A percentile compares a stretch with the other conserved stretches of the same genome.
phyloP scores from a whole-genome alignment of 2,888 invertebrate genomes.

The Andrena fulva region DNA sequence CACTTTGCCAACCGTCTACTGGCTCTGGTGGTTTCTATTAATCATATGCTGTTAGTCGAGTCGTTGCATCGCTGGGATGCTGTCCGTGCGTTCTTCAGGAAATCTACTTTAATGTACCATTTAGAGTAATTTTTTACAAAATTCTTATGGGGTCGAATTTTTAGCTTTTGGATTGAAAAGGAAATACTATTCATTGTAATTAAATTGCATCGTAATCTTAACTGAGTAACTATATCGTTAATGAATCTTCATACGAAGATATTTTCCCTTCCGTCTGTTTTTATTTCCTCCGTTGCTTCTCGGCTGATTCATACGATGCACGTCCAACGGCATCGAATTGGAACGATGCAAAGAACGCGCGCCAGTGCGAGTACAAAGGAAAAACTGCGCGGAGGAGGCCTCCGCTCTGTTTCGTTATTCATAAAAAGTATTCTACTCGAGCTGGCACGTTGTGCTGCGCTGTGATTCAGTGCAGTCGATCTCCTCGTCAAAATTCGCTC shows the following conservation, averaged over 20 bases:
- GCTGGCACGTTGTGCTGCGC: conserved; percentile 17
- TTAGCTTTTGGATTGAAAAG: neutral
- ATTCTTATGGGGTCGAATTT: neutral
- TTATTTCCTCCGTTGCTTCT: conserved; percentile 3
- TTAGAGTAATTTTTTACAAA: neutral
- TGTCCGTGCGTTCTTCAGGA: neutral
- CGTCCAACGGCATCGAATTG: conserved; percentile 7
- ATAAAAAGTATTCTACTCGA: conserved; percentile 39
- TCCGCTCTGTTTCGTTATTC: conserved; percentile 27
- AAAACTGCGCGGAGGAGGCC: conserved; percentile 25
- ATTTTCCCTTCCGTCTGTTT: too few relatives aligned
- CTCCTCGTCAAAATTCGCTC: conserved; percentile 35
- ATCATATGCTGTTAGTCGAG: neutral
- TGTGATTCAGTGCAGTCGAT: conserved; percentile 49
- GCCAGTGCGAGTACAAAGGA: conserved; percentile 27
- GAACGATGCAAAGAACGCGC: conserved; percentile 16
- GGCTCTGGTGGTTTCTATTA: conserved; percentile 5
- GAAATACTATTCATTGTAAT: too few relatives aligned
- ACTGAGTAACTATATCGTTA: too few relatives aligned
- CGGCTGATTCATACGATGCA: conserved; percentile 22
- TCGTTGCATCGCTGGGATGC: neutral
- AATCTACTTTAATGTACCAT: neutral
- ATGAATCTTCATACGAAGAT: too few relatives aligned
- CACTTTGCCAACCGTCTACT: neutral
- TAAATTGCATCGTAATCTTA: neutral